Base-by-base conservation (phyloP, 2,888 invertebrate genomes). In the Ectobius pallidus region DNA sequence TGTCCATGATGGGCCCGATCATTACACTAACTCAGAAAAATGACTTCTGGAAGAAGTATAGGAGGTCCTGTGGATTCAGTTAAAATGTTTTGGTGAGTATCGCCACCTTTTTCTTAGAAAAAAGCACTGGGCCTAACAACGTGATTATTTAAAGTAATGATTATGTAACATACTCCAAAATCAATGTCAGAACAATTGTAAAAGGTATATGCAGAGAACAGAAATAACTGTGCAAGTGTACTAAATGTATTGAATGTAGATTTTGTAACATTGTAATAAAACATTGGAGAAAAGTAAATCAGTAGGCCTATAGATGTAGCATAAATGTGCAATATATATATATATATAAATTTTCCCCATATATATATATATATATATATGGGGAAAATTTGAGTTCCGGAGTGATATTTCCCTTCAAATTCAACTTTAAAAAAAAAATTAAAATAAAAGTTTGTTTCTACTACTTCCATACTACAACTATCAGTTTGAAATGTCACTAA, bases 261-360 rank as follows among this genome's bases (percentile, higher is more conserved):
- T 82, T 82, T 82, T 82, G 80, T 82, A 82, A 81, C 78, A 79
- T 82, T 82, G 81, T 81, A 82, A 82, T 82, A 82, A 82, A 79
- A 75, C 73, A 79, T 70, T 42, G 20, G 39, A 39, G 18, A 70
- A 25, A 32, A 16, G 20, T 34, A 63, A 46, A 3, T 6, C 3
- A 18, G n/a, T n/a, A n/a, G n/a, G n/a, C n/a, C n/a, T n/a, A n/a
- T n/a, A n/a, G n/a, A n/a, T n/a, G n/a, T n/a, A n/a, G n/a, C n/a
- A n/a, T n/a, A n/a, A n/a, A n/a, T n/a, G n/a, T n/a, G n/a, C n/a
- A n/a, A n/a, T n/a, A n/a, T n/a, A n/a, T n/a, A n/a, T n/a, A n/a
- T n/a, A n/a, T n/a, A n/a, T n/a, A n/a, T n/a, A n/a, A n/a, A n/a
- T n/a, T n/a, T n/a, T n/a, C n/a, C n/a, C n/a, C n/a, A n/a, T n/a